Evolutionary conservation across 2,113 vertebrate species (phyloP).

Genomic region (Nettapus auritus): DNA sequence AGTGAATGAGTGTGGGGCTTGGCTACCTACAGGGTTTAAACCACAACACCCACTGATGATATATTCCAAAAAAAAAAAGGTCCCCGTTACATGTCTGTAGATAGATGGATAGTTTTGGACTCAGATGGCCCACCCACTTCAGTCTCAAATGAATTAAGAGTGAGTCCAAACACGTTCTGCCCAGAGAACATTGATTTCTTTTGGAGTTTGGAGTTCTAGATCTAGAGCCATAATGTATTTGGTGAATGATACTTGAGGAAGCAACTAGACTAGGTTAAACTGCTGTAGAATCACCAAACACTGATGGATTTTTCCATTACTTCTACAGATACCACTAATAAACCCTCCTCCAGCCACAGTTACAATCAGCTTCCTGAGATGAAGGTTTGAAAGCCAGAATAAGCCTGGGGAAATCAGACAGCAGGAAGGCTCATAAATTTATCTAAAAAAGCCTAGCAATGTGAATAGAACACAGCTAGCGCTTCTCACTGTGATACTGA

Average conservation of each 20-base stretch:
- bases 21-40: not conserved
- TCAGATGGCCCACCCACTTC: not conserved
- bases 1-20: not conserved
- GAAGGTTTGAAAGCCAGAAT: not conserved
- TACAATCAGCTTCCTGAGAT: not conserved
- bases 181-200: not conserved
- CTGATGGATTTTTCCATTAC: not conserved
- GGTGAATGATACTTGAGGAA: not conserved
- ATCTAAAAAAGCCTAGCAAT: not conserved
- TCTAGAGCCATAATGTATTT: not conserved
- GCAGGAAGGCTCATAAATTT: not conserved
- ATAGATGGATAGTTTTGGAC: not conserved
- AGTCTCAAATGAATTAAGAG: not conserved
- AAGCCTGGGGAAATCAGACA: not conserved
- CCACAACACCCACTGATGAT: not conserved
- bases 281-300: not conserved
- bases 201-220: not conserved
- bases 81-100: not conserved
- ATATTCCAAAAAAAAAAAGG: not conserved
- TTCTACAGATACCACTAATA: not conserved
- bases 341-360: not conserved
- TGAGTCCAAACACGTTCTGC: not conserved
- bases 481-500: not conserved
- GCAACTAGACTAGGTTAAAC: not conserved
- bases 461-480: not conserved